phyloP scores from a whole-genome alignment of 1,140 invertebrate species.

The Micrasema longulum region DNA sequence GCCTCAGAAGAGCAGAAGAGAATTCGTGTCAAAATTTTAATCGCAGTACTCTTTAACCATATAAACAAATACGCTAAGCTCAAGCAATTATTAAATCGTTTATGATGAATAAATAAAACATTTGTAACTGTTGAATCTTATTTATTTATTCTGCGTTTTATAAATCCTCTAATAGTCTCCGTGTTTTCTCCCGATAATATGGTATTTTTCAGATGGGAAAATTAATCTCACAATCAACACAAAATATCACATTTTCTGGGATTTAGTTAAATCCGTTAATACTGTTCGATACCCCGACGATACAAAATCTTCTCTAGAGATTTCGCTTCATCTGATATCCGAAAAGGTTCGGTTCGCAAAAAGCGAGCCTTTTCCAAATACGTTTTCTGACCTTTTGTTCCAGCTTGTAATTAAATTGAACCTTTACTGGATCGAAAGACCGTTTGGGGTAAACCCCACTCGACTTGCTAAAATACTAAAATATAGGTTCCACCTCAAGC shows the following conservation, averaged over 20 bases:
- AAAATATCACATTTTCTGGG: not conserved
- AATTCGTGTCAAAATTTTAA: too few relatives aligned
- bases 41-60: too few relatives aligned
- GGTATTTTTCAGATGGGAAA: not conserved
- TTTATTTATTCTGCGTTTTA: too few relatives aligned
- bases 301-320: slow-evolving; percentile 7
- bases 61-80: too few relatives aligned
- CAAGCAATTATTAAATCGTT: too few relatives aligned
- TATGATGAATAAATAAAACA: too few relatives aligned
- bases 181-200: not conserved
- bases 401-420: slow-evolving; percentile 27
- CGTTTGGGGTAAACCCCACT: not conserved
- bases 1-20: too few relatives aligned
- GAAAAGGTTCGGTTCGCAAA: slow-evolving; percentile 24
- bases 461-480: not conserved
- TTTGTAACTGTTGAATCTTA: too few relatives aligned
- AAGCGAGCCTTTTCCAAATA: slow-evolving; percentile 25
- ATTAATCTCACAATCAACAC: not conserved
- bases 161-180: too few relatives aligned
- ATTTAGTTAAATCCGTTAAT: too few relatives aligned
- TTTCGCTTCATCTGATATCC: slow-evolving; percentile 31
- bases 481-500: not conserved
- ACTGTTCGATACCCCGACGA: too few relatives aligned
- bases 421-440: slow-evolving; percentile 12
- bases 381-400: slow-evolving; percentile 30